phyloP scores from a whole-genome alignment of 2,113 vertebrate species.

The Ploceus nigricollis region DNA sequence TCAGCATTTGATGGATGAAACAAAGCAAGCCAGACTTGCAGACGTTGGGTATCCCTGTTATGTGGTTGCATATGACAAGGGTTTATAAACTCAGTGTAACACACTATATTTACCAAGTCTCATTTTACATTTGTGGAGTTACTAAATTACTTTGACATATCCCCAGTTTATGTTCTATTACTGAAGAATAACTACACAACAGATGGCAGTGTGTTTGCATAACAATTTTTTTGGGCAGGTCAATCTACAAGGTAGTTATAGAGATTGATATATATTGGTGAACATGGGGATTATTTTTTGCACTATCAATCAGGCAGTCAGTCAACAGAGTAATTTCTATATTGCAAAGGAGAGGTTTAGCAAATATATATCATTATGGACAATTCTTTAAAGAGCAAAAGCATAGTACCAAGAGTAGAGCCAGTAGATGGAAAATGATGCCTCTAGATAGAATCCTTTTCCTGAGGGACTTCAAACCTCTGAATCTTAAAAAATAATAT shows the following conservation, averaged over 20 bases:
- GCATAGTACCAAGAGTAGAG: not conserved
- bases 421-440: not conserved
- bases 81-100: not conserved
- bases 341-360: not conserved
- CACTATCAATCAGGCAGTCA: not conserved
- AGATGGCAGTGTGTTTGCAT: conserved; percentile 66
- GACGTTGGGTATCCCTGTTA: not conserved
- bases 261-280: not conserved
- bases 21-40: not conserved
- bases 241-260: conserved; percentile 28
- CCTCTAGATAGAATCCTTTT: not conserved
- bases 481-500: not conserved
- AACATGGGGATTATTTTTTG: not conserved
- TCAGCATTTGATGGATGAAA: not conserved
- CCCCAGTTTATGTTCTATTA: conserved; percentile 64
- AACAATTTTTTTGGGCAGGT: conserved; percentile 55
- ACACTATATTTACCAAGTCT: conserved; percentile 44
- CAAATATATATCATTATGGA: not conserved
- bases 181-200: conserved; percentile 52
- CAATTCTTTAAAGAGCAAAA: not conserved
- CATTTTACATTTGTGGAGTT: conserved; percentile 49
- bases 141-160: conserved; percentile 62
- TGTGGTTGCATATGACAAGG: not conserved
- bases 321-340: not conserved
- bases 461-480: not conserved